These are phyloP conservation scores for Lathamus discolor DNA, from an alignment of 2,113 vertebrate species.

Conservation along the genomic window DNA sequence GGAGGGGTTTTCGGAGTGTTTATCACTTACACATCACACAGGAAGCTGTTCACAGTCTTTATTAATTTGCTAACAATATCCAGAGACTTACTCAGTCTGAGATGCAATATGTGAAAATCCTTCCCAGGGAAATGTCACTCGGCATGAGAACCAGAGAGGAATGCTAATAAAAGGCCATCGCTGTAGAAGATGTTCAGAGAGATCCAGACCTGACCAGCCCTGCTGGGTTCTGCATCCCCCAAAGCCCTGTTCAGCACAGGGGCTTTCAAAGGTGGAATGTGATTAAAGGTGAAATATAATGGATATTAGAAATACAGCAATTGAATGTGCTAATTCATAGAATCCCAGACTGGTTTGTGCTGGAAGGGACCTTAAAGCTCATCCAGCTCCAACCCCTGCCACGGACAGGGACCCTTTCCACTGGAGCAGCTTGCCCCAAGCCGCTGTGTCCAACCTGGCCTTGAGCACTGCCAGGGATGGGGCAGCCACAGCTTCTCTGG, in stretches of 20 bases:
- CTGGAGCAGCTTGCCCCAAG: not conserved
- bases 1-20: slow-evolving; percentile 22
- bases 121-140: slow-evolving; percentile 13
- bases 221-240: not conserved
- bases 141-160: not conserved
- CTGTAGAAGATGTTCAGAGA: not conserved
- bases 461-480: too few relatives aligned
- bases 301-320: not conserved
- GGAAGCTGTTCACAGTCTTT: slow-evolving; percentile 36
- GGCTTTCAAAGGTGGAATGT: not conserved
- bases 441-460: too few relatives aligned
- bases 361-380: too few relatives aligned
- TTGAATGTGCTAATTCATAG: not conserved
- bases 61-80: slow-evolving; percentile 51
- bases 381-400: not conserved
- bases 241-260: not conserved
- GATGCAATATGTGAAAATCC: not conserved
- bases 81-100: slow-evolving; percentile 32
- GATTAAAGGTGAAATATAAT: not conserved
- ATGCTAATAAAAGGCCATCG: not conserved
- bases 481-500: too few relatives aligned
- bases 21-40: not conserved
- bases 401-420: not conserved
- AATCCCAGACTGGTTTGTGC: not conserved
- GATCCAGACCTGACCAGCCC: not conserved